Evolutionary conservation across 2,888 invertebrate genomes (phyloP), one percentile per base, ranked within the genome.

Genomic region (Cheilosia soror): DNA sequence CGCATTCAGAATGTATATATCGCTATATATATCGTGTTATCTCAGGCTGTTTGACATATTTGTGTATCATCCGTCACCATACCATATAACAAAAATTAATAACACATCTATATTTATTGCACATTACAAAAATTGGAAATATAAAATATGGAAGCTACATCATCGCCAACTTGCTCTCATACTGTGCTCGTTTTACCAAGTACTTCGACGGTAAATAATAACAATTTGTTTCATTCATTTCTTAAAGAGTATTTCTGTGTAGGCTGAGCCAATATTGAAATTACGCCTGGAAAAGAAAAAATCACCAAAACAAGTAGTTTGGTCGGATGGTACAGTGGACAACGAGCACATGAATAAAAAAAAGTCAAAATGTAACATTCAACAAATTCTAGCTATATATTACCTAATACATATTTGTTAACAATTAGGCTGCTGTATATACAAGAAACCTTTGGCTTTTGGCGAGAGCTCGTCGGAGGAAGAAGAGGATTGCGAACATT

Each of bases 291-390:
- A 94, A 81, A 96, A 96, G 89, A 95, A 96, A 2, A 95, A 94
- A 89, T 93, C 93, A 44, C 93, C 94, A 73, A 96, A 96, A 92
- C 97, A 97, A 92, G 98, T 98, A 0, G 95, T 95, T 84, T 99
- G 98, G 97, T 95, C 96, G 9, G 95, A 95, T 80, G 97, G 96
- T 88, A 98, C 98, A 0, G 96, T 99, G 13, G 98, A 99, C 92
- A 98, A 99, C 93, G 98, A 99, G 92, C 93, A 97, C 90, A 95
- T 98, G 96, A 96, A 97, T 90, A 97, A 96, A 92, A 98, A 98
- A 93, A 98, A 98, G 92, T 98, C 98, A 29, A 99, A 98, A 94
- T 98, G 98, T 98, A 93, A 94, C 5, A 6, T 20, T n/a, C 2
- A 11, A 33, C 20, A 6, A 11, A 1, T 11, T 33, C 11, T 20